Evolutionary conservation across 2,113 vertebrate species (phyloP), one percentile per base, ranked within the genome.

Genomic region (Amphiprion ocellaris): DNA sequence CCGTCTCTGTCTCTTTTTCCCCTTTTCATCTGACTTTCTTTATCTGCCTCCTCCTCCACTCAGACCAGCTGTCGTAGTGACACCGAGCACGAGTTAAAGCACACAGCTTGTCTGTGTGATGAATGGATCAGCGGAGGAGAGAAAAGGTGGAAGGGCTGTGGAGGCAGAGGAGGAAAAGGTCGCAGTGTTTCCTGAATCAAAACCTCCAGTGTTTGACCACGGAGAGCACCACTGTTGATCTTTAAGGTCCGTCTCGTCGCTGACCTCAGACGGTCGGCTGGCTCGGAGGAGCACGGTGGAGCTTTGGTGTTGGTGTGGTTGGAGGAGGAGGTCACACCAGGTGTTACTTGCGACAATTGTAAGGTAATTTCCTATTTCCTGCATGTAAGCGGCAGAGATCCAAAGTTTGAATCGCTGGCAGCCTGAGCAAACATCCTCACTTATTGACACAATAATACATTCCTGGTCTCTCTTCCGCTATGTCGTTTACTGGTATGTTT

Each of bases 91-190:
- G 55, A 67, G 77, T 80, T 72, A 87, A 84, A 83, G 83, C 79
- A 80, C 62, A 71, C 77, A 19, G 82, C 54, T 68, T 91, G 85
- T 88, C 85, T 71, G 71, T 9, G 66, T 86, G 89, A 91, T 90
- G 86, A 90, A 91, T 90, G 87, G 62, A 86, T 84, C 69, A n/a
- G 60, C 19, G 44, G 41, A 60, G 69, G 41, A 55, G 55, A 64
- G 68, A 26, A 24, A 26, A 54, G 39, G 67, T 71, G 64, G 30
- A 52, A 61, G 72, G 79, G 72, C 60, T 23, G 60, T 23, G 49
- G 68, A 69, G 61, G 60, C 28, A 33, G 59, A 60, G 65, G 60
- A 82, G 54, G 86, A 82, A 85, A 92, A 91, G 88, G 91, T 89
- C 87, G 88, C 65, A 50, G 59, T 64, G 73, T 77, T 75, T 81